Evolutionary conservation across 1,140 invertebrate species (phyloP).

Genomic region (Campoletis sonorensis): DNA sequence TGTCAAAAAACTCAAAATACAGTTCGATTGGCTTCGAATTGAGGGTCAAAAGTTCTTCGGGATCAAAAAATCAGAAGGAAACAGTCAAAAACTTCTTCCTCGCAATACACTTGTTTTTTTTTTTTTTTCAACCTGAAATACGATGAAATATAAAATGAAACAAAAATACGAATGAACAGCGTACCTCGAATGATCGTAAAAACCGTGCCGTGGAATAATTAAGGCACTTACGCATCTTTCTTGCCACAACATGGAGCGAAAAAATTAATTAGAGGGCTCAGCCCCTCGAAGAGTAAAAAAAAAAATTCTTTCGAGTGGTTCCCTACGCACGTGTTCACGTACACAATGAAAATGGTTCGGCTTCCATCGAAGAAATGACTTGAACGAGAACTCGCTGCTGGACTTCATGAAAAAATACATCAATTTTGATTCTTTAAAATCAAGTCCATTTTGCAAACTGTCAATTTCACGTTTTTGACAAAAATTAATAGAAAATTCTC

Average conservation of each 20-base stretch:
- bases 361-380: neutral
- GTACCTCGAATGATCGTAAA: neutral
- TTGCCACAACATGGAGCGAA: neutral
- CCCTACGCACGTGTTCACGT: neutral
- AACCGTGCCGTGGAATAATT: conserved; percentile 27
- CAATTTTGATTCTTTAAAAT: too few relatives aligned
- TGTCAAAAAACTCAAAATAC: too few relatives aligned
- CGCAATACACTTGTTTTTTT: neutral
- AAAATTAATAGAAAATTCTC: too few relatives aligned
- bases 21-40: neutral
- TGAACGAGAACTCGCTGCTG: neutral
- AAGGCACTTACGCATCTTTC: neutral
- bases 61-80: neutral
- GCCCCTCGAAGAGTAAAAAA: neutral
- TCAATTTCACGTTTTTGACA: neutral
- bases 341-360: neutral
- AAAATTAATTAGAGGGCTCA: conserved; percentile 17
- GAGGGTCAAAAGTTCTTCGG: neutral
- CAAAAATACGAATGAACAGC: neutral
- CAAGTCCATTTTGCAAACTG: neutral
- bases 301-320: conserved; percentile 12
- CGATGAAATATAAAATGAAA: neutral
- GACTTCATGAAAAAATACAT: too few relatives aligned
- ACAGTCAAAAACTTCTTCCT: neutral
- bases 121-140: too few relatives aligned